These are phyloP conservation scores for Cryptomyrus ogoouensis DNA, from an alignment of 2,113 vertebrate genomes.

Conservation along the genomic window DNA sequence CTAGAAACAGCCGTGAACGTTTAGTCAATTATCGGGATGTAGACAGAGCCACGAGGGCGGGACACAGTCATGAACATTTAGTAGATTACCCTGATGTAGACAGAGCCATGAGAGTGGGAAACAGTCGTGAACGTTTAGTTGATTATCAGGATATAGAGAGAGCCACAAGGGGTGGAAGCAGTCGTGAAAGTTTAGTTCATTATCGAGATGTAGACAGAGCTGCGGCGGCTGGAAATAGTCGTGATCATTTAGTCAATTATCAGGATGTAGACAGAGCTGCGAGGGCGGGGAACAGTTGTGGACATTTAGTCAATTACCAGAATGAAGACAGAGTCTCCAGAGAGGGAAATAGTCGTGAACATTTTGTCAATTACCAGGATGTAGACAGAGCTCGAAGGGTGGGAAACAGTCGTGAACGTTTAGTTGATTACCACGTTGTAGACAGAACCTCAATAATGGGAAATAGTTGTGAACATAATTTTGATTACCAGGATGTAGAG, in stretches of 20 bases:
- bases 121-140: neutral
- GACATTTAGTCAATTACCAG: neutral
- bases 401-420: neutral
- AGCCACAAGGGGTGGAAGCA: neutral
- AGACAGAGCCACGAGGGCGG: neutral
- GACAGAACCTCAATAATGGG: neutral
- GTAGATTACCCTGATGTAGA: neutral
- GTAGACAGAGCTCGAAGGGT: neutral
- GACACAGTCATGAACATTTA: neutral
- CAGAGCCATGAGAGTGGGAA: neutral
- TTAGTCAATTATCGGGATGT: neutral
- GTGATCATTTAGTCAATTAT: neutral
- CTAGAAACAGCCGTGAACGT: neutral
- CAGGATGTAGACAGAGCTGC: neutral
- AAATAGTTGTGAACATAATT: neutral
- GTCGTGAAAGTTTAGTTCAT: no score
- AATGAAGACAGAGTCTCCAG: neutral
- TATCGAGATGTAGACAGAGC: neutral
- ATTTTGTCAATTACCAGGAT: neutral
- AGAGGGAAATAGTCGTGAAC: neutral
- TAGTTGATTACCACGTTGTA: neutral
- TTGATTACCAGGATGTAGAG: neutral
- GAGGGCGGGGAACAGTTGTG: neutral
- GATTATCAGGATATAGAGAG: neutral
- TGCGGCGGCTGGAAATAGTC: neutral